Percentiles rank a stretch among this genome's conserved stretches.
Evolutionary conservation across 2,113 vertebrate genomes (phyloP).

Genomic region (Paradoxurus hermaphroditus): DNA sequence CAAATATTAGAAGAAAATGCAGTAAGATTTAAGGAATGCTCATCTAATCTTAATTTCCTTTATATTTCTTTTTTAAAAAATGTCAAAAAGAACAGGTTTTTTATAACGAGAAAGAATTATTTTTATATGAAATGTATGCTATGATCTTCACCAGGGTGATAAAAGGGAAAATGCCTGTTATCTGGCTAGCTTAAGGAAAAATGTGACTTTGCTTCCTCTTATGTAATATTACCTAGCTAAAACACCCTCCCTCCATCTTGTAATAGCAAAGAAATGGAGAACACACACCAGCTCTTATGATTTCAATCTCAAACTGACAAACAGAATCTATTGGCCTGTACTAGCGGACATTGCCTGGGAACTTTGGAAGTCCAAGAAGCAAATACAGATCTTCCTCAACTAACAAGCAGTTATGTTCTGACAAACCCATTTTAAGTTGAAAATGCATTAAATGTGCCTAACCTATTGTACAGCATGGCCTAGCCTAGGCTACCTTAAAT

Average conservation of each 20-base stretch:
- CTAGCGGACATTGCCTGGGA: background rate
- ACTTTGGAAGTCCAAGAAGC: background rate
- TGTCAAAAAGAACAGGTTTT: background rate
- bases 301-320: background rate
- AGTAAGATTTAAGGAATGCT: background rate
- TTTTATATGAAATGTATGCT: background rate
- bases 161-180: background rate
- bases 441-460: background rate
- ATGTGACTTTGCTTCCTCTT: background rate
- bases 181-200: background rate
- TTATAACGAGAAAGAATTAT: background rate
- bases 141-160: background rate
- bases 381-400: background rate
- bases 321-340: rapidly evolving
- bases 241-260: background rate
- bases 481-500: background rate
- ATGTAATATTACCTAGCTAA: background rate
- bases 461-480: background rate
- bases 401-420: background rate
- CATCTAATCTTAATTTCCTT: background rate
- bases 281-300: background rate
- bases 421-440: background rate
- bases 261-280: background rate
- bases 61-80: background rate
- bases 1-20: background rate